Conservation (phyloP, 1,140 invertebrate genomes). For the Neodiprion fabricii region DNA sequence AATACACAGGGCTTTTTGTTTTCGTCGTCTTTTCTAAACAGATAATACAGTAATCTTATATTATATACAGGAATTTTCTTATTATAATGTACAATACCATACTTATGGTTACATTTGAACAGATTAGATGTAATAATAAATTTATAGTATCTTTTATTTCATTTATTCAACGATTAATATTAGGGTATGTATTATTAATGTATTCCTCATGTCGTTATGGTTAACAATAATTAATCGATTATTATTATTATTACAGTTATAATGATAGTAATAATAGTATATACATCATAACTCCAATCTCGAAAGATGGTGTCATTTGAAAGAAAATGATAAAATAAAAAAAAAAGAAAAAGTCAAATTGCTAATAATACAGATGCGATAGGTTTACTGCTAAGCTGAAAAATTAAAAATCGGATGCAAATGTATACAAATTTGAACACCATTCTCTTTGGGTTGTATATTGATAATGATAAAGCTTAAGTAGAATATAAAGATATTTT, state of each 20-base stretch:
- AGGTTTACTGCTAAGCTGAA: not conserved
- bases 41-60: conserved; percentile 3
- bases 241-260: not conserved
- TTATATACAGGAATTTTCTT: not conserved
- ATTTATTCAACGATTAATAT: not conserved
- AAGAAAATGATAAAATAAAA: not conserved
- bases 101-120: conserved; percentile 3
- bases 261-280: conserved; percentile 1
- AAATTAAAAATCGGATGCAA: not conserved
- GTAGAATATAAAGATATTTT: not conserved
- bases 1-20: not conserved
- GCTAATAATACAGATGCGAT: not conserved
- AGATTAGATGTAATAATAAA: conserved; percentile 8
- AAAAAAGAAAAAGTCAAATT: not conserved
- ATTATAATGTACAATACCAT: conserved; percentile 3
- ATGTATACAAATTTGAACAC: not conserved
- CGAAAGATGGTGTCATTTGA: not conserved
- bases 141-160: not conserved
- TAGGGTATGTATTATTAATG: not conserved
- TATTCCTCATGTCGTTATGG: too few relatives aligned
- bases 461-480: not conserved
- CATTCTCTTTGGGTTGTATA: not conserved
- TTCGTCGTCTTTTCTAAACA: not conserved
- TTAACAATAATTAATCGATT: not conserved
- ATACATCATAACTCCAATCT: not conserved